Percentiles rank a stretch among this genome's conserved stretches.
These are phyloP conservation scores for Acanthochromis polyacanthus DNA, from an alignment of 2,113 vertebrate genomes.

Conservation along the genomic window DNA sequence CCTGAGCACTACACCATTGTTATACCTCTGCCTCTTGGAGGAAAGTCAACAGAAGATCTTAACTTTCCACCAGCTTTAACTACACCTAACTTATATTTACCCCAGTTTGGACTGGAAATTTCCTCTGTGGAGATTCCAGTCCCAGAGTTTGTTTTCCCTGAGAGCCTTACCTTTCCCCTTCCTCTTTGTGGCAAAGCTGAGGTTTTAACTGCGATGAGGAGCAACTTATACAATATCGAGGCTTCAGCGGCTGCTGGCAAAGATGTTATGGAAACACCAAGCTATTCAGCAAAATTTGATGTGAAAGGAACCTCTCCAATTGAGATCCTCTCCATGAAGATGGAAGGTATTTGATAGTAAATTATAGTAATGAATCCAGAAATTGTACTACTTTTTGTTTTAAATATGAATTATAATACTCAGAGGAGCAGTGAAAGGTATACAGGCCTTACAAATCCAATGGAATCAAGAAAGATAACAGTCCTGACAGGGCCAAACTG, in stretches of 20 bases:
- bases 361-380: background rate
- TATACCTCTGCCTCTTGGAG: constrained; percentile 91
- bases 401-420: background rate
- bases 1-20: constrained; percentile 82
- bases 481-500: too few relatives aligned
- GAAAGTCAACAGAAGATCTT: constrained; percentile 88
- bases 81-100: constrained; percentile 84
- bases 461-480: too few relatives aligned
- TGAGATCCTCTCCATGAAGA: constrained; percentile 87
- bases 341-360: constrained; percentile 86
- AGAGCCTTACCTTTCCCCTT: constrained; percentile 79
- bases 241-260: constrained; percentile 84
- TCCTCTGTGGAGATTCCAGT: constrained; percentile 85
- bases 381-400: background rate
- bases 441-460: too few relatives aligned
- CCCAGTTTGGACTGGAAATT: constrained; percentile 85
- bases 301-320: constrained; percentile 85
- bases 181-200: constrained; percentile 89
- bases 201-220: constrained; percentile 86
- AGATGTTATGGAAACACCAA: constrained; percentile 76
- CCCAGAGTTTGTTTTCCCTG: constrained; percentile 87
- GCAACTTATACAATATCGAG: constrained; percentile 94
- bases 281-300: constrained; percentile 82
- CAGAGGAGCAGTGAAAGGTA: too few relatives aligned
- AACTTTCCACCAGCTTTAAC: constrained; percentile 81